Evolutionary conservation across 2,113 vertebrate species (phyloP).

Genomic region (Nestor notabilis): DNA sequence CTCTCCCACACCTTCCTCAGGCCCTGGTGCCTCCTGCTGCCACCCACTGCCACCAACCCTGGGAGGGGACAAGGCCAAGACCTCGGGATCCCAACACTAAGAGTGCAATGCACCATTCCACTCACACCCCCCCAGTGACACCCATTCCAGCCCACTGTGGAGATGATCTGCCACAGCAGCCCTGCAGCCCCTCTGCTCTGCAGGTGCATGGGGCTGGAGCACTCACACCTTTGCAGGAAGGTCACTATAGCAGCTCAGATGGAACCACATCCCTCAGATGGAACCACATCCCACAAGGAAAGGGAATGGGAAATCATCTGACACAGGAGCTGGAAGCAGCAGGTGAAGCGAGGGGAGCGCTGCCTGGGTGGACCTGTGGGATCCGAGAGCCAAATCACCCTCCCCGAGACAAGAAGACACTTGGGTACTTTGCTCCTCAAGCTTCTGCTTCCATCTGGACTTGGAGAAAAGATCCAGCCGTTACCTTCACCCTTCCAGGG

Average conservation of each 20-base stretch:
- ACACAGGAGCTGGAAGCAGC: background rate
- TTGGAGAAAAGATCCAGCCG: background rate
- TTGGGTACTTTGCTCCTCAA: background rate
- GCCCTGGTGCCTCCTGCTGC: background rate
- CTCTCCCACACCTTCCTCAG: background rate
- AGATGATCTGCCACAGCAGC: no score
- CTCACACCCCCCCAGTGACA: no score
- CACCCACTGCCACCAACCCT: background rate
- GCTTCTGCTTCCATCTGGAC: background rate
- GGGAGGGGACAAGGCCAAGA: background rate
- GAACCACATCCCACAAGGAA: background rate
- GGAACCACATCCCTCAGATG: background rate
- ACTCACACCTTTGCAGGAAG: background rate
- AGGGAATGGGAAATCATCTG: background rate
- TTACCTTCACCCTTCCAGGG: background rate
- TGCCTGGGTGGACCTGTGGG: fast-evolving
- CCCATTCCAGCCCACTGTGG: no score
- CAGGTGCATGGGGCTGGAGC: background rate
- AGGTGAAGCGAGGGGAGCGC: background rate
- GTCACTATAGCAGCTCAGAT: background rate
- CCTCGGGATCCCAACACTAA: fast-evolving
- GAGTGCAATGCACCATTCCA: background rate
- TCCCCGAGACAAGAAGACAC: background rate
- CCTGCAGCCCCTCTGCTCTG: background rate
- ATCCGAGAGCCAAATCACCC: fast-evolving